Conservation (phyloP, 2,888 invertebrate species). For the Thereva unica region DNA sequence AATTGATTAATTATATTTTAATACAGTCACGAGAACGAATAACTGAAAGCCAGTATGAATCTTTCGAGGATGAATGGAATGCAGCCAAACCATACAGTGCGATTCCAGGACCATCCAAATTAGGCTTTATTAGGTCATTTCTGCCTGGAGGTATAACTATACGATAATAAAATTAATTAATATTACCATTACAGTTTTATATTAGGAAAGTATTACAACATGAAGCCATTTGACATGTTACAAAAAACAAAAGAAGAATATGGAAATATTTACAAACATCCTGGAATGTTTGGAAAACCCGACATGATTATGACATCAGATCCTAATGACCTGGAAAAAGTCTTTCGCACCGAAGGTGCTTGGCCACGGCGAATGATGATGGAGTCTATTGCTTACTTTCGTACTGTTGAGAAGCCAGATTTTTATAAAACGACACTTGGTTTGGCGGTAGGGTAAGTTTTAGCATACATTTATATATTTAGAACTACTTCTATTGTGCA, state of each 20-base stretch:
- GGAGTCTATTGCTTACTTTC: constrained; percentile 54
- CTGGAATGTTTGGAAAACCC: constrained; percentile 46
- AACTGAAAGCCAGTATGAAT: too few species aligned
- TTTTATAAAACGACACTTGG: constrained; percentile 44
- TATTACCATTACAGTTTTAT: neutral
- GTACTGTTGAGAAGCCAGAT: constrained; percentile 48
- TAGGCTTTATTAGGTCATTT: constrained; percentile 46
- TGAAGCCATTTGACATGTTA: constrained; percentile 33
- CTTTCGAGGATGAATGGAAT: constrained; percentile 45
- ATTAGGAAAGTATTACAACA: constrained; percentile 43
- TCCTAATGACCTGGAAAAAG: constrained; percentile 59
- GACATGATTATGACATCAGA: constrained; percentile 58
- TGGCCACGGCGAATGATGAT: constrained; percentile 54
- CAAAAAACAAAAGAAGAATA: constrained; percentile 37
- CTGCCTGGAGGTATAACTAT: constrained; percentile 49
- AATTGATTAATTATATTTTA: too few species aligned
- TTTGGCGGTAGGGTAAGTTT: constrained; percentile 44
- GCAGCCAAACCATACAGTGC: constrained; percentile 47
- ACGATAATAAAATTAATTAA: too few species aligned
- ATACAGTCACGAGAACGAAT: too few species aligned
- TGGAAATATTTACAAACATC: constrained; percentile 53
- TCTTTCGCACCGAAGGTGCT: constrained; percentile 55
- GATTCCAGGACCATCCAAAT: constrained; percentile 49
- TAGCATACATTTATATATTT: too few species aligned
- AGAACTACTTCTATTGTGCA: neutral